A percentile compares a stretch with the other conserved stretches of the same genome.
Conservation (phyloP, 2,113 vertebrate genomes). For the Corythornis cristatus region DNA sequence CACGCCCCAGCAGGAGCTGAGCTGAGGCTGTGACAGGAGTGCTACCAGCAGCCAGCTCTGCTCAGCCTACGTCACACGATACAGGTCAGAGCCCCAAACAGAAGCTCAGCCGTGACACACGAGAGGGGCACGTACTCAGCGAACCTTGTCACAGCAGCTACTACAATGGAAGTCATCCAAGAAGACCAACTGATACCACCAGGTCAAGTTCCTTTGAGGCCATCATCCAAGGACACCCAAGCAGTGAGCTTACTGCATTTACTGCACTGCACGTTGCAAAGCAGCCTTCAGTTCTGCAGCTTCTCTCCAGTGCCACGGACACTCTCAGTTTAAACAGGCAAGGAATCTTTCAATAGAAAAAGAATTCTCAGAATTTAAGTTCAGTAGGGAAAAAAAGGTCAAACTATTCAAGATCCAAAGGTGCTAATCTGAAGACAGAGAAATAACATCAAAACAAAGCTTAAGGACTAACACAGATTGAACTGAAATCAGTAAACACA, state of each 20-base stretch:
- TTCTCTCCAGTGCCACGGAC: background rate
- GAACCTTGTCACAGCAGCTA: background rate
- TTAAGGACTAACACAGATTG: background rate
- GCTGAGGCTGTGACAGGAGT: background rate
- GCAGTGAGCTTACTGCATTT: background rate
- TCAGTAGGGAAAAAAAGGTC: background rate
- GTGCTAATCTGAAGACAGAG: accelerated
- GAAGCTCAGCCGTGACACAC: slow-evolving; percentile 34
- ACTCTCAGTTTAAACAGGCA: background rate
- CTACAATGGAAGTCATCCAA: slow-evolving; percentile 64
- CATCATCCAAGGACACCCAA: slow-evolving; percentile 27
- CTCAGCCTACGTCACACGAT: background rate
- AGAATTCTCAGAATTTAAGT: background rate
- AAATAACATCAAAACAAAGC: background rate
- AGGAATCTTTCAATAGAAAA: background rate
- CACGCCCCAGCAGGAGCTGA: background rate
- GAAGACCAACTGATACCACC: slow-evolving; percentile 38
- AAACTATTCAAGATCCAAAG: background rate
- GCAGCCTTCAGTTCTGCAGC: background rate
- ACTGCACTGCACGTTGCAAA: background rate
- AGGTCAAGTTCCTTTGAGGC: slow-evolving; percentile 41
- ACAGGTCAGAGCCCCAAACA: slow-evolving; percentile 53
- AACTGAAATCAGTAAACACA: background rate
- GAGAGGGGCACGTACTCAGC: slow-evolving; percentile 7
- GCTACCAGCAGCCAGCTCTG: background rate